Base-by-base conservation (phyloP, 2,888 invertebrate genomes). In the Dione juno region DNA sequence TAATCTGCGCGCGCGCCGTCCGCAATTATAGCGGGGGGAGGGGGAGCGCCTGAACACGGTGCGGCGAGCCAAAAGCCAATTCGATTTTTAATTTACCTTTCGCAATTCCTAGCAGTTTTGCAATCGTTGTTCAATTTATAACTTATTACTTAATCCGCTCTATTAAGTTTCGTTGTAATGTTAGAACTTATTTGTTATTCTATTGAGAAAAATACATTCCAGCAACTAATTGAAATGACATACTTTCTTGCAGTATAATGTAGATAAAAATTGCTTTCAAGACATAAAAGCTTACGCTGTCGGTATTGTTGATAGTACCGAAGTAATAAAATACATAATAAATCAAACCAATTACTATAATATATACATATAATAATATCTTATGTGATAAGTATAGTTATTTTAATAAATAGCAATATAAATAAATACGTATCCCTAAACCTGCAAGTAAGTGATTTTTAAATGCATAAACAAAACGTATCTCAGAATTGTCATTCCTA, bases 1-100 rank as follows among this genome's bases (percentile, higher is more conserved):
- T 92, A 91, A 93, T 93, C 92, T 92, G 91, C 87, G 84, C 87
- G 85, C 81, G 88, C 88, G 88, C 84, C 80, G 82, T 78, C 82
- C 81, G 88, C 89, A 90, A 92, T 92, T 92, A 92, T 84, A 81
- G 80, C 78, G 79, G 75, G 74, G 73, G 76, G 71, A 63, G 48
- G 66, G 76, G 74, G 77, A 77, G 77, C 78, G 73, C 71, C 75
- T 63, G 78, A 77, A 71, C 71, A 65, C 71, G 58, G 72, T 69
- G 68, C 76, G 72, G 76, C 75, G 77, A 74, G 69, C 76, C 75
- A 77, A 77, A 79, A 78, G 74, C 75, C 78, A 77, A 84, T 82
- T 82, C 79, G 73, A 77, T 81, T 86, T 85, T 87, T 84, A 85
- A 87, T 87, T 86, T 84, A 79, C 80, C 77, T 88, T 84, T 85